Percentiles rank a stretch among this genome's conserved stretches.
These are phyloP conservation scores for Drosophila prosaltans DNA, from an alignment of 1,140 invertebrate genomes.

Conservation along the genomic window DNA sequence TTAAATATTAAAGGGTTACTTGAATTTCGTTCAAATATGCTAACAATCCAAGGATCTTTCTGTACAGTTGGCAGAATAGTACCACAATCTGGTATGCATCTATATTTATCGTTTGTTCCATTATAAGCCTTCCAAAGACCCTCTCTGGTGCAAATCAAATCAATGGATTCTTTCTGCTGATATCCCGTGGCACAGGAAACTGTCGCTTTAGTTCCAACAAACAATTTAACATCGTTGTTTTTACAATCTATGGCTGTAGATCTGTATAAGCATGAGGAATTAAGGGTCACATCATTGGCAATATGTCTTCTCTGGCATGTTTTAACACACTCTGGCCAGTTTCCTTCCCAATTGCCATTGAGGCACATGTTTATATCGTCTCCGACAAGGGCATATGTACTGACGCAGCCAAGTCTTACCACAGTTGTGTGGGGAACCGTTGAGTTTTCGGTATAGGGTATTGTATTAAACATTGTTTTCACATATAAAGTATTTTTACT, in stretches of 20 bases:
- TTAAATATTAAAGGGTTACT: neutral
- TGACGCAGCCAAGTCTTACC: conserved; percentile 6
- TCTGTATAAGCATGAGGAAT: conserved; percentile 4
- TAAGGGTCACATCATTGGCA: conserved; percentile 14
- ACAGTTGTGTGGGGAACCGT: conserved; percentile 8
- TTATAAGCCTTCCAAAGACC: neutral
- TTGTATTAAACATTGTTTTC: conserved; percentile 5
- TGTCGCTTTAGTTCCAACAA: conserved; percentile 6
- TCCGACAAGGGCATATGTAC: neutral
- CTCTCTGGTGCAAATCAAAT: neutral
- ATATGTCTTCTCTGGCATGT: neutral
- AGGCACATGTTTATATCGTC: conserved; percentile 23
- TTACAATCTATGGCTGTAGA: conserved; percentile 19
- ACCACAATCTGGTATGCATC: conserved; percentile 50
- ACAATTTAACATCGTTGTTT: neutral
- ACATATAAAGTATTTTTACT: neutral
- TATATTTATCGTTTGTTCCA: fast-evolving
- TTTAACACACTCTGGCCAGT: conserved; percentile 17
- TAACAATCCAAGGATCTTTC: conserved; percentile 43
- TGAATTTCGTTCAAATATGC: conserved; percentile 17
- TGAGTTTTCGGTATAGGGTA: neutral
- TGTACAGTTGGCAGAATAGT: conserved; percentile 13
- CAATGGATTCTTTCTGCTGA: neutral
- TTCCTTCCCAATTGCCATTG: conserved; percentile 27
- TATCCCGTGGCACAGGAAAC: conserved; percentile 36